These are phyloP conservation scores for Cacatua alba DNA, from an alignment of 2,113 vertebrate species.

Conservation along the genomic window DNA sequence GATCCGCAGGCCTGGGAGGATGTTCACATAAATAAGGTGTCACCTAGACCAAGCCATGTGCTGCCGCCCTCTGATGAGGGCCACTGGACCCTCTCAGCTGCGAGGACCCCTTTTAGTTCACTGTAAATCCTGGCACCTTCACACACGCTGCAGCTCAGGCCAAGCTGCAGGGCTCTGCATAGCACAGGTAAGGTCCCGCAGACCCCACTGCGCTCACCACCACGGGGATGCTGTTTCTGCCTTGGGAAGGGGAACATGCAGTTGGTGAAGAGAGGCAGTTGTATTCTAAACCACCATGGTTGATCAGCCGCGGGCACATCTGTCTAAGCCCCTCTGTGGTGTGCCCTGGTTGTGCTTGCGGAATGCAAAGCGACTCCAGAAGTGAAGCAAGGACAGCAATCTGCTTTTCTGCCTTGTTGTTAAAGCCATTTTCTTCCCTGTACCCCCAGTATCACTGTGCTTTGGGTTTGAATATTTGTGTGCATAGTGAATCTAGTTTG, in stretches of 20 bases:
- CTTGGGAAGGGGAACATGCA: background rate
- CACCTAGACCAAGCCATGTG: background rate
- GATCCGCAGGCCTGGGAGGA: background rate
- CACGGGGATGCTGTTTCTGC: rapidly evolving
- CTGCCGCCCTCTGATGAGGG: background rate
- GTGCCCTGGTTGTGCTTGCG: background rate
- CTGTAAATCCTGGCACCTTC: background rate
- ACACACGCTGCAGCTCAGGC: rapidly evolving
- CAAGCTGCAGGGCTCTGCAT: rapidly evolving
- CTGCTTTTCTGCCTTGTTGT: background rate
- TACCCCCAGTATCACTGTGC: background rate
- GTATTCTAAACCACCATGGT: background rate
- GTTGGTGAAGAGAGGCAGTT: background rate
- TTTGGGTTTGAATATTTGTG: background rate
- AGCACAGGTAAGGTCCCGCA: background rate
- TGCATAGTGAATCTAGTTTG: background rate
- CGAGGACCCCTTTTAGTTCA: background rate
- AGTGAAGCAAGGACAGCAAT: background rate
- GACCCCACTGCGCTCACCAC: rapidly evolving
- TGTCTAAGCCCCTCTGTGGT: background rate
- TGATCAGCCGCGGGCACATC: background rate
- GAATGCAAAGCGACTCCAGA: background rate
- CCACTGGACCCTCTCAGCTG: background rate
- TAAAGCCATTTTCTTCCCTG: background rate
- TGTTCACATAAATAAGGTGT: background rate